phyloP scores from a whole-genome alignment of 2,113 vertebrate genomes.

The Prunella himalayana region DNA sequence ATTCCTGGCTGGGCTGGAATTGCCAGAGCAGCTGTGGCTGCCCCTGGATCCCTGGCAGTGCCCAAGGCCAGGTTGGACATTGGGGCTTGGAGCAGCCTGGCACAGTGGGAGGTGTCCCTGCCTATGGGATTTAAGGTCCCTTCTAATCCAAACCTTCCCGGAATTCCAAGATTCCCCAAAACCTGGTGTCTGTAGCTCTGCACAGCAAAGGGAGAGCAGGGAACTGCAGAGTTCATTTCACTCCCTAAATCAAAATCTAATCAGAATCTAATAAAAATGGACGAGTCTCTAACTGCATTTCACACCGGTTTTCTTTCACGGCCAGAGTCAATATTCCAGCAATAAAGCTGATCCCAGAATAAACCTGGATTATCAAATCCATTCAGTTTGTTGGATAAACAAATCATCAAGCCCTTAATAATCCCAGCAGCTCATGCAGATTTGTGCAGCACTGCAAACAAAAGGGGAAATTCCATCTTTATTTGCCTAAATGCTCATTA shows the following conservation, averaged over 20 bases:
- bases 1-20: not conserved
- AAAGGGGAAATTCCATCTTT: not conserved
- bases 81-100: not conserved
- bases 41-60: not conserved
- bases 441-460: not conserved
- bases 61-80: not conserved
- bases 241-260: not conserved
- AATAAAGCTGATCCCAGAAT: not conserved
- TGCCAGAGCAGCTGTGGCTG: not conserved
- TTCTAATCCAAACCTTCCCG: not conserved
- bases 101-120: not conserved
- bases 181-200: not conserved
- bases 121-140: accelerated
- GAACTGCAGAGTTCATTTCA: not conserved
- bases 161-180: not conserved
- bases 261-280: not conserved
- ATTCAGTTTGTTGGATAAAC: not conserved
- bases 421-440: not conserved
- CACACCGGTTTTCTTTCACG: accelerated
- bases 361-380: not conserved
- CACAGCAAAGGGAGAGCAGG: not conserved
- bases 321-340: not conserved
- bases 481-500: not conserved
- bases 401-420: not conserved
- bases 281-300: not conserved